Conservation (phyloP, 2,797 vertebrate species). For the Labroides dimidiatus region DNA sequence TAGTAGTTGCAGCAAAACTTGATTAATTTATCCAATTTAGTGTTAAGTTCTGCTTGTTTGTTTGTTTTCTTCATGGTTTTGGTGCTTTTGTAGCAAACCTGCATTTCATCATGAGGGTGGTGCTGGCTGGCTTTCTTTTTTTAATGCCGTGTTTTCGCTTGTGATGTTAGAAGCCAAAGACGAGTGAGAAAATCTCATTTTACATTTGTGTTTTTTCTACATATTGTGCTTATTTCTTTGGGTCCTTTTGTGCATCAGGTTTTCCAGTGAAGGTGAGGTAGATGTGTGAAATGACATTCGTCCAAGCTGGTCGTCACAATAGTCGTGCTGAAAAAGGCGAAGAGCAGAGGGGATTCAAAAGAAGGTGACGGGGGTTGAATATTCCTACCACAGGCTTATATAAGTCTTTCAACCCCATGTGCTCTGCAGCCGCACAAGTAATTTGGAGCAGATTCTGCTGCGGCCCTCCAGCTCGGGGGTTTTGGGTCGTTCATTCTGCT, state of each 20-base stretch:
- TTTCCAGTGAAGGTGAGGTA: slow-evolving; percentile 10
- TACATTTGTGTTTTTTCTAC: slow-evolving; percentile 8
- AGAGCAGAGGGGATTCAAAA: slow-evolving; percentile 51
- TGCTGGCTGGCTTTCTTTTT: not conserved
- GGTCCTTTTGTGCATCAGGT: not conserved
- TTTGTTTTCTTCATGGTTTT: not conserved
- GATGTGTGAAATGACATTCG: slow-evolving; percentile 4
- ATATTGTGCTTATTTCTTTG: not conserved
- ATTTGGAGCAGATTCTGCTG: slow-evolving; percentile 71
- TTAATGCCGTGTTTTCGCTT: not conserved
- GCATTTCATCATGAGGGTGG: not conserved
- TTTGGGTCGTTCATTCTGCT: slow-evolving; percentile 53
- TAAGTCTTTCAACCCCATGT: slow-evolving; percentile 78
- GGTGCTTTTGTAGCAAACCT: not conserved
- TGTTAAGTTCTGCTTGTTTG: not conserved
- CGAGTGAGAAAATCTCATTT: not conserved
- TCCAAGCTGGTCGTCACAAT: slow-evolving; percentile 31
- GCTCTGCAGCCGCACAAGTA: slow-evolving; percentile 75
- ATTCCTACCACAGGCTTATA: slow-evolving; percentile 76
- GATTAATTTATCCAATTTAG: no score
- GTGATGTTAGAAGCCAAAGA: not conserved
- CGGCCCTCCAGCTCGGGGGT: slow-evolving; percentile 58
- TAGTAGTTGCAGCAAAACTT: no score
- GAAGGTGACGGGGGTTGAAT: slow-evolving; percentile 70
- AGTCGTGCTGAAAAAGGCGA: slow-evolving; percentile 42